These are phyloP conservation scores for Neolamprologus modestus DNA, from an alignment of 2,113 vertebrate species.

Conservation along the genomic window DNA sequence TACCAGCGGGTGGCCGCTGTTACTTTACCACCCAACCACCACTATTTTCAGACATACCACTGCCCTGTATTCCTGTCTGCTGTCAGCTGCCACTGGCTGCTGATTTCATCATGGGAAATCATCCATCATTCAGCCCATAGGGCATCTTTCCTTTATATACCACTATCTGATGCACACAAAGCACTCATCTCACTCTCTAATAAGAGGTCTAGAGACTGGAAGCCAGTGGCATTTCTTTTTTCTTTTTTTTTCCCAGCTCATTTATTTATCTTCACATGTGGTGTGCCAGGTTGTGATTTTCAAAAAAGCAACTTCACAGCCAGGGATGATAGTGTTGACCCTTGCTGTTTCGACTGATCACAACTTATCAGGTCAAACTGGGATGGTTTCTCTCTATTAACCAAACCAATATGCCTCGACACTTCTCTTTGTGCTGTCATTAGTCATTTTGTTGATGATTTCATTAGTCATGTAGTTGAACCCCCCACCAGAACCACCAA, in stretches of 20 bases:
- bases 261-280: neutral
- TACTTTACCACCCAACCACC: neutral
- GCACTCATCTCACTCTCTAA: neutral
- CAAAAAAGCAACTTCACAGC: neutral
- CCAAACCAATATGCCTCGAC: neutral
- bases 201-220: neutral
- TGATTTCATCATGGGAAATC: neutral
- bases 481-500: neutral
- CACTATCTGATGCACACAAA: neutral
- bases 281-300: neutral
- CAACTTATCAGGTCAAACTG: neutral
- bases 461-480: neutral
- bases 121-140: neutral
- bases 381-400: neutral
- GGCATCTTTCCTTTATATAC: neutral
- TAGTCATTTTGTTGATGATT: accelerated
- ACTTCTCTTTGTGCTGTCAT: neutral
- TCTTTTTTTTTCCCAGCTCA: accelerated
- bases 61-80: neutral
- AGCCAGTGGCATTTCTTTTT: neutral
- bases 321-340: neutral
- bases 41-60: neutral
- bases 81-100: neutral
- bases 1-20: neutral
- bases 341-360: neutral